These are phyloP conservation scores for Lepas anatifera DNA, from an alignment of 2,888 invertebrate genomes.

Conservation along the genomic window DNA sequence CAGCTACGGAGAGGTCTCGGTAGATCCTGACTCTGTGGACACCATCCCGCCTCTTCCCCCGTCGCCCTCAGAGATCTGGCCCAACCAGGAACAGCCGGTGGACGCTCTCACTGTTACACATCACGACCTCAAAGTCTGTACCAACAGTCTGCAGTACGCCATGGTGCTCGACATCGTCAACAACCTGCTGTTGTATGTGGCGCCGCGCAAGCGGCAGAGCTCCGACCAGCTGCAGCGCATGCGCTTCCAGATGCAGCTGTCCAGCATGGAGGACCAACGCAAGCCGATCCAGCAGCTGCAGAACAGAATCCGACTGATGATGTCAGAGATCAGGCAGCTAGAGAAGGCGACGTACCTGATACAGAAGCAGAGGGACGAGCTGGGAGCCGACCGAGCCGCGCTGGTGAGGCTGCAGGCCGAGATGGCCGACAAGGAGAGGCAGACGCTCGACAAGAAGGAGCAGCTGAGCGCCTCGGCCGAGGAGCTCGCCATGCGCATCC, in stretches of 20 bases:
- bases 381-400: conserved; percentile 33
- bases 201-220: conserved; percentile 44
- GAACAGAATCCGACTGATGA: conserved; percentile 47
- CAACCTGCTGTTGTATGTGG: conserved; percentile 89
- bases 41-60: conserved; percentile 55
- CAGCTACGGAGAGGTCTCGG: conserved; percentile 59
- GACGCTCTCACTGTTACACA: conserved; percentile 97
- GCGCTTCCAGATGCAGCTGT: conserved; percentile 74
- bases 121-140: conserved; percentile 95
- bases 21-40: conserved; percentile 29
- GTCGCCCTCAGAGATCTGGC: conserved; percentile 50
- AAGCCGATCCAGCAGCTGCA: conserved; percentile 84
- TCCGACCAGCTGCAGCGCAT: conserved; percentile 18
- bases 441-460: conserved; percentile 48
- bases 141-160: conserved; percentile 71
- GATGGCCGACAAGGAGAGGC: conserved; percentile 15
- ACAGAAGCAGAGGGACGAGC: conserved; percentile 63
- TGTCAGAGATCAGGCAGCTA: conserved; percentile 67
- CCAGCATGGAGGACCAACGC: conserved; percentile 80
- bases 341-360: conserved; percentile 83
- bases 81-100: conserved; percentile 70
- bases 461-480: conserved; percentile 75
- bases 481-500: conserved; percentile 88
- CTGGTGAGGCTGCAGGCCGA: conserved; percentile 36
- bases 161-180: conserved; percentile 97